These are phyloP conservation scores for Platycheirus albimanus DNA, from an alignment of 2,888 invertebrate species.

Conservation along the genomic window DNA sequence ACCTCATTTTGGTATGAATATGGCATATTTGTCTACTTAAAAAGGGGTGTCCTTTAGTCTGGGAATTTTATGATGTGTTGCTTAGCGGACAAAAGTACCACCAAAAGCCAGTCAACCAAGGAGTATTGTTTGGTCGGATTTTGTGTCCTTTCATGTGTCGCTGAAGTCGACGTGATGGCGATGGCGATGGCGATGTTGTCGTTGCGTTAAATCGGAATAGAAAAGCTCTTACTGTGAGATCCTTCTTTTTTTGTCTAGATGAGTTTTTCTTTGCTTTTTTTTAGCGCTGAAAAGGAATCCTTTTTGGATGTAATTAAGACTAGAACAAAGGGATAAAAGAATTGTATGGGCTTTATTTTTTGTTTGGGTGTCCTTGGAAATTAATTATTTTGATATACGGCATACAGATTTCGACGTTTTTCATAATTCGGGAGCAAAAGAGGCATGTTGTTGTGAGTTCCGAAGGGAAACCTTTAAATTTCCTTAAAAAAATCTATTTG, in stretches of 20 bases:
- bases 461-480: too few relatives aligned
- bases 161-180: too few relatives aligned
- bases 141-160: neutral
- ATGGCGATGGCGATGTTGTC: neutral
- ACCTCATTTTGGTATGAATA: slow-evolving; percentile 37
- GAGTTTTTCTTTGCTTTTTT: slow-evolving; percentile 5
- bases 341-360: neutral
- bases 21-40: slow-evolving; percentile 14
- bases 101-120: slow-evolving; percentile 21
- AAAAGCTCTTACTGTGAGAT: slow-evolving; percentile 1
- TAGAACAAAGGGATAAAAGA: slow-evolving; percentile 30
- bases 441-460: too few relatives aligned
- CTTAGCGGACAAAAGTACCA: neutral
- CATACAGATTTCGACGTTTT: too few relatives aligned
- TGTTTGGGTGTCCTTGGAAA: slow-evolving; percentile 11
- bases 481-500: too few relatives aligned
- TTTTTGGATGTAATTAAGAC: slow-evolving; percentile 39
- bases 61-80: slow-evolving; percentile 31
- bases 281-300: slow-evolving; percentile 7
- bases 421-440: too few relatives aligned
- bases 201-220: slow-evolving; percentile 11
- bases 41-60: slow-evolving; percentile 21
- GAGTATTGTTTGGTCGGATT: slow-evolving; percentile 14
- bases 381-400: slow-evolving; percentile 9
- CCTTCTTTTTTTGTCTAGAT: slow-evolving; percentile 29